These are phyloP conservation scores for Psilopogon haemacephalus DNA, from an alignment of 2,113 vertebrate genomes.

Conservation along the genomic window DNA sequence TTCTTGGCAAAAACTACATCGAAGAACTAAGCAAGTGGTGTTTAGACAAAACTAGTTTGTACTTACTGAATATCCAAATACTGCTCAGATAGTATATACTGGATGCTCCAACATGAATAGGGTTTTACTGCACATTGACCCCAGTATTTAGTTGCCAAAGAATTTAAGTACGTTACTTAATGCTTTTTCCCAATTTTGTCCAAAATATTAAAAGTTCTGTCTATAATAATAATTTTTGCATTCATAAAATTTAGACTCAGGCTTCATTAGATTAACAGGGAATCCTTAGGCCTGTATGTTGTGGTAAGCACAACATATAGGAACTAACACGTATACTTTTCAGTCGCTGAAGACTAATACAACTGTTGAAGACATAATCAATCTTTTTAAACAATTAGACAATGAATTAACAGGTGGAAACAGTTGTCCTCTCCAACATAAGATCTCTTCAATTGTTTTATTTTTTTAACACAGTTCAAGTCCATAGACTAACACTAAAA, in stretches of 20 bases:
- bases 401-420: background rate
- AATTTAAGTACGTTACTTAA: background rate
- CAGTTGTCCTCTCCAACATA: background rate
- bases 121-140: background rate
- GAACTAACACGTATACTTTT: fast-evolving
- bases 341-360: background rate
- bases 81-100: background rate
- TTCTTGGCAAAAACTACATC: background rate
- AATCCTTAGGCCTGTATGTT: background rate
- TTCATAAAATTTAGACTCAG: background rate
- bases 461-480: background rate
- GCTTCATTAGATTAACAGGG: fast-evolving
- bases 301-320: background rate
- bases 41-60: background rate
- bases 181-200: background rate
- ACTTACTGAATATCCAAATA: background rate
- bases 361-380: background rate
- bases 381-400: background rate
- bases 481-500: background rate
- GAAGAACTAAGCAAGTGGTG: background rate
- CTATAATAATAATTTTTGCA: background rate
- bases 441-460: background rate
- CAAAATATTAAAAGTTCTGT: background rate
- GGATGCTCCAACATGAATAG: background rate
- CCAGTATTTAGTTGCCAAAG: background rate